Conservation (phyloP, 2,888 invertebrate species). For the Hoplodrina blanda region DNA sequence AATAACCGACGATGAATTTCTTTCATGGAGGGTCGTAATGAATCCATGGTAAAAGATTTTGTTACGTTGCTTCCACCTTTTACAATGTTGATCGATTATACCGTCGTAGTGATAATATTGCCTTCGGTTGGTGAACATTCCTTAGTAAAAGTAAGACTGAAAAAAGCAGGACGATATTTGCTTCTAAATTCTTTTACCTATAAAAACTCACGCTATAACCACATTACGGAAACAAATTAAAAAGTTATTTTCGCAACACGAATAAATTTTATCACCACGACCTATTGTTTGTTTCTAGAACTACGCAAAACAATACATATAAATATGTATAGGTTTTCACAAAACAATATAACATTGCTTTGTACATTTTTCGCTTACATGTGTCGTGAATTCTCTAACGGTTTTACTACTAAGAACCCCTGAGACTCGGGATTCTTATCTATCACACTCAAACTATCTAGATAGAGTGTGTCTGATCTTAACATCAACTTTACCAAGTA, state of each 20-base stretch:
- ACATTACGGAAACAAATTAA: slow-evolving; percentile 30
- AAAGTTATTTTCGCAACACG: slow-evolving; percentile 30
- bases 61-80: too few relatives aligned
- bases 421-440: not conserved
- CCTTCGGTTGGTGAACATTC: not conserved
- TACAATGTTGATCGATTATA: too few relatives aligned
- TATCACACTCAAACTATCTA: slow-evolving; percentile 3
- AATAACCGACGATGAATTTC: too few relatives aligned
- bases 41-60: too few relatives aligned
- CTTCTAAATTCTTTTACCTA: not conserved
- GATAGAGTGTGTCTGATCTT: not conserved
- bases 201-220: slow-evolving; percentile 17
- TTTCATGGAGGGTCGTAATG: too few relatives aligned
- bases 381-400: slow-evolving; percentile 18
- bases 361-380: slow-evolving; percentile 6
- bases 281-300: slow-evolving; percentile 27
- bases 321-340: slow-evolving; percentile 2
- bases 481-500: slow-evolving; percentile 15
- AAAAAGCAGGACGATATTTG: not conserved
- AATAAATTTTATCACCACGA: slow-evolving; percentile 13
- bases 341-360: slow-evolving; percentile 11
- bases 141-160: not conserved
- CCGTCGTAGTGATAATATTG: not conserved
- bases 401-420: slow-evolving; percentile 25
- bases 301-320: slow-evolving; percentile 14